These are phyloP conservation scores for Galaxea fascicularis DNA, from an alignment of 92 coral and sea anemone species.

Conservation along the genomic window DNA sequence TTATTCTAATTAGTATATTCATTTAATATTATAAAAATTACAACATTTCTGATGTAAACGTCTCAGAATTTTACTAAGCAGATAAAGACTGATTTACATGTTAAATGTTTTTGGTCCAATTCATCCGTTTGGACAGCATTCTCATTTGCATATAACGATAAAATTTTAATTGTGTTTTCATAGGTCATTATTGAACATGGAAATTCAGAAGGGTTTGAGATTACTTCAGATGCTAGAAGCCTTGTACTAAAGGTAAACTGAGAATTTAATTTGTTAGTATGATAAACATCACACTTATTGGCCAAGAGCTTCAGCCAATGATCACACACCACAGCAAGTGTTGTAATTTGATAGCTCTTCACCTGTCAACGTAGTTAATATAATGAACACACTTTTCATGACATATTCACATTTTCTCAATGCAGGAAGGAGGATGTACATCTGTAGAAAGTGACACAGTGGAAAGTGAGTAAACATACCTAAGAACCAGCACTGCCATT, in stretches of 20 bases:
- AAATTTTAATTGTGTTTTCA: conserved; percentile 12
- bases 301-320: not conserved
- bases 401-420: not conserved
- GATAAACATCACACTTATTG: not conserved
- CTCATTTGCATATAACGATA: no score
- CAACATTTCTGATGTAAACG: no score
- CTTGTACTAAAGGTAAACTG: conserved; percentile 75
- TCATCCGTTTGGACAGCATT: no score
- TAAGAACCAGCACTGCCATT: not conserved
- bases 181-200: conserved; percentile 95
- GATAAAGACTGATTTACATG: no score
- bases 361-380: no score
- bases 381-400: not conserved
- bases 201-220: conserved; percentile 96
- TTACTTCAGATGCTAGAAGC: conserved; percentile 87
- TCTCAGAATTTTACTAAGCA: no score
- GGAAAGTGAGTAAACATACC: not conserved
- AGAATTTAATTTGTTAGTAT: no score
- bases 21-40: no score
- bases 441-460: conserved; percentile 11
- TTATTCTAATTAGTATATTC: no score
- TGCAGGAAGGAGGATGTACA: conserved; percentile 26
- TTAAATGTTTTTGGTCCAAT: no score
- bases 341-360: no score
- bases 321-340: no score